Evolutionary conservation across 1,140 invertebrate species (phyloP), one percentile per base, ranked within the genome.

Genomic region (Drosophila guanche): DNA sequence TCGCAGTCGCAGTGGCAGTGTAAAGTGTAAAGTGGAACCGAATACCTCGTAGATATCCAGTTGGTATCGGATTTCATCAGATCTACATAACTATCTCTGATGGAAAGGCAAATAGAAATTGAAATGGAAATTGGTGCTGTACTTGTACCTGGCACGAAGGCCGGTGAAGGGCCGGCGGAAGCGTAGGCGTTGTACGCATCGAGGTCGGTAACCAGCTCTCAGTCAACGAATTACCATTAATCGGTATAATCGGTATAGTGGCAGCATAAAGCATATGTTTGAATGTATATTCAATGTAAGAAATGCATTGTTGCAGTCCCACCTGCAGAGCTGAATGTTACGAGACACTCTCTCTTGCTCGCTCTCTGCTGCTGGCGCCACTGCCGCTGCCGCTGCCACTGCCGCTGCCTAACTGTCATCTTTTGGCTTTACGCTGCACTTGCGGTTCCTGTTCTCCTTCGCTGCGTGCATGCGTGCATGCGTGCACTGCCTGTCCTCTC

Each of bases 381-480:
- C 33, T 27, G 25, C 1, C 25, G 1, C 25, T 37, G 33, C 33
- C 33, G 10, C 33, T 37, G 29, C 8, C 41, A 25, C n/a, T 25
- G 51, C 12, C 33, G 40, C 45, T 55, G 40, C 20, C 22, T 41
- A 14, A 5, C 52, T 55, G 29, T 54, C 5, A 37, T 37, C 33
- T 37, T 12, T 37, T 37, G 10, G 33, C 1, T 50, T 74, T 59
- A 52, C 61, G 48, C 62, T 69, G 47, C 61, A 58, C 40, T 65
- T 61, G 55, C 48, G 71, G 81, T 86, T 86, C 83, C 81, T 88
- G 81, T 81, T 86, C 70, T 86, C 81, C 77, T 88, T 86, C 77
- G 75, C 47, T 74, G 42, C 47, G 47, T 74, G 42, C 47, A 71
- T n/a, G n/a, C n/a, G n/a, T n/a, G n/a, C 53, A 59, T 76, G 58